Percentiles rank a stretch among this genome's conserved stretches.
Conservation (phyloP, 2,888 invertebrate genomes). For the Phasia obesa region DNA sequence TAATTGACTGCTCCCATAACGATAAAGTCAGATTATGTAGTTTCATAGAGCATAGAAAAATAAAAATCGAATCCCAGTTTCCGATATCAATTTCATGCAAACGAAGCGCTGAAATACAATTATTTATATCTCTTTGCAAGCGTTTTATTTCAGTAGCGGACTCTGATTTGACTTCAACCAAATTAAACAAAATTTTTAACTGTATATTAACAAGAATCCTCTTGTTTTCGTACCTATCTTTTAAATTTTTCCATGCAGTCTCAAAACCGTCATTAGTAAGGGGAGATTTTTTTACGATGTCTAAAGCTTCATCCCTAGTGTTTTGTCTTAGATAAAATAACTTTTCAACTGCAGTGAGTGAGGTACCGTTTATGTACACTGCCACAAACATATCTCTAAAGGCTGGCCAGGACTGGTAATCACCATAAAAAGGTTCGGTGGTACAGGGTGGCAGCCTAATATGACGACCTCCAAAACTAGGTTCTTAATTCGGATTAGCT, state of each 20-base stretch:
- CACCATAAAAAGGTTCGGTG: background rate
- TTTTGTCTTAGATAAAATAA: conserved; percentile 1
- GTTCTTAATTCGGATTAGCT: too few species aligned
- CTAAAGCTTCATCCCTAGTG: background rate
- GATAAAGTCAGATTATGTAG: background rate
- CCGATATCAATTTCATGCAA: background rate
- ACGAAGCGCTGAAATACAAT: conserved; percentile 3
- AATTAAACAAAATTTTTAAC: background rate
- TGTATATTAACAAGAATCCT: background rate
- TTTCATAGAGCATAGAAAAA: background rate
- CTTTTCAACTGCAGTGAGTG: background rate
- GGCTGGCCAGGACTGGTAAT: background rate
- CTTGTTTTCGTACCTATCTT: background rate
- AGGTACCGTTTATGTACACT: background rate
- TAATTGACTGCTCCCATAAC: conserved; percentile 2
- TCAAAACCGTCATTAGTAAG: background rate
- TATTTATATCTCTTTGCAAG: conserved; percentile 9
- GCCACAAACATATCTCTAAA: background rate
- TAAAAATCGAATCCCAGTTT: conserved; percentile 1
- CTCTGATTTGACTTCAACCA: background rate
- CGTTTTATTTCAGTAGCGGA: background rate
- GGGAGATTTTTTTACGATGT: background rate
- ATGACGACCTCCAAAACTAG: too few species aligned
- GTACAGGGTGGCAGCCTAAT: background rate
- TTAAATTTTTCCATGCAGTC: background rate